A percentile compares a stretch with the other conserved stretches of the same genome.
phyloP scores from a whole-genome alignment of 2,113 vertebrate species.

The Hirundichthys speculiger region DNA sequence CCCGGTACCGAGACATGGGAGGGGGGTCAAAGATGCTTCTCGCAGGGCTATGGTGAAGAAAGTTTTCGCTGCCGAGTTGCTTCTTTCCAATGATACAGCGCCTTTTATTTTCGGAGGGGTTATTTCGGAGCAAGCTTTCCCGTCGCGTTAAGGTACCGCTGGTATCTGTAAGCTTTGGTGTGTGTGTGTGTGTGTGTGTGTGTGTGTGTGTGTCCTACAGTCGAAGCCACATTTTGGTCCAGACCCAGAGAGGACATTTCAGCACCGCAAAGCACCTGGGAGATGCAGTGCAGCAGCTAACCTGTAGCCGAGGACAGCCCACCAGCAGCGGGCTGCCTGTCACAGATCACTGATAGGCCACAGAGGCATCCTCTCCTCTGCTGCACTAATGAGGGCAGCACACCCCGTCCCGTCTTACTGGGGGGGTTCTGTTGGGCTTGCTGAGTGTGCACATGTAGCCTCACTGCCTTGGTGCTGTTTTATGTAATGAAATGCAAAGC shows the following conservation, averaged over 20 bases:
- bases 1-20: constrained; percentile 18
- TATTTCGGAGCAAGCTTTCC: constrained; percentile 12
- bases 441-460: not conserved
- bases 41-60: constrained; percentile 54
- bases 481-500: constrained; percentile 9
- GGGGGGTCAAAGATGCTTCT: constrained; percentile 31
- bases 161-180: no score
- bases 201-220: no score
- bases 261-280: constrained; percentile 22
- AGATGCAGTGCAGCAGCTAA: constrained; percentile 61
- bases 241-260: not conserved
- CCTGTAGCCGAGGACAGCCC: constrained; percentile 46
- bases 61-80: constrained; percentile 65
- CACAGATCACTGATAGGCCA: constrained; percentile 57
- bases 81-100: constrained; percentile 48
- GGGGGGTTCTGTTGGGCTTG: no score
- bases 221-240: constrained; percentile 19
- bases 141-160: no score
- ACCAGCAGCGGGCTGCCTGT: constrained; percentile 41
- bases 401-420: constrained; percentile 11
- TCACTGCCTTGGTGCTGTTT: constrained; percentile 1
- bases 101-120: not conserved
- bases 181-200: no score
- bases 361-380: constrained; percentile 36
- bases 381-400: constrained; percentile 45